These are phyloP conservation scores for Sminthurides aquaticus DNA, from an alignment of 2,888 invertebrate genomes.

Conservation along the genomic window DNA sequence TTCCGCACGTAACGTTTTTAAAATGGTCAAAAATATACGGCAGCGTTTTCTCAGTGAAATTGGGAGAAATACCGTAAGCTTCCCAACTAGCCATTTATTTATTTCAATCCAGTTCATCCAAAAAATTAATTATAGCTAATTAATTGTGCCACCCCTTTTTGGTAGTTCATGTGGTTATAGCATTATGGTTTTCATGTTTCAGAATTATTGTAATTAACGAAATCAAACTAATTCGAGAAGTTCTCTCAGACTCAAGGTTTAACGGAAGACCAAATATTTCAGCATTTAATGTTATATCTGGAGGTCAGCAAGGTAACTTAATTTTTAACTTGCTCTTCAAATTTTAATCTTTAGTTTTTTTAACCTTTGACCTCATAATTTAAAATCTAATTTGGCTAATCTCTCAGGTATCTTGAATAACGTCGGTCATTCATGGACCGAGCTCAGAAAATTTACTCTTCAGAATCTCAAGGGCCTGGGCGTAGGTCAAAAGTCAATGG, in stretches of 20 bases:
- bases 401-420: background rate
- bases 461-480: conserved; percentile 6
- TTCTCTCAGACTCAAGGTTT: conserved; percentile 11
- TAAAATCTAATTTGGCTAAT: too few relatives aligned
- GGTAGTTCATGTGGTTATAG: too few relatives aligned
- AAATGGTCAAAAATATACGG: conserved; percentile 19
- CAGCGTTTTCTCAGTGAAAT: conserved; percentile 10
- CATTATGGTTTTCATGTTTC: too few relatives aligned
- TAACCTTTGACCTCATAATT: too few relatives aligned
- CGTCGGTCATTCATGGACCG: background rate
- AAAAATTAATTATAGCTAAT: too few relatives aligned
- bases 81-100: background rate
- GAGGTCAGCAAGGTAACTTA: conserved; percentile 4
- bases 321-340: too few relatives aligned
- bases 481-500: conserved; percentile 2
- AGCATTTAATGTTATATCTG: conserved; percentile 9
- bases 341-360: too few relatives aligned
- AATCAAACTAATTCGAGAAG: conserved; percentile 17
- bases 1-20: conserved; percentile 13
- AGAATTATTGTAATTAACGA: conserved; percentile 20
- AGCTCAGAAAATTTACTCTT: conserved; percentile 9
- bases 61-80: conserved; percentile 14
- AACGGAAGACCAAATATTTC: conserved; percentile 13
- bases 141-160: too few relatives aligned
- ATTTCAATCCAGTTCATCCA: too few relatives aligned